Evolutionary conservation across 2,113 vertebrate species (phyloP).

Genomic region (Chaetura pelagica): DNA sequence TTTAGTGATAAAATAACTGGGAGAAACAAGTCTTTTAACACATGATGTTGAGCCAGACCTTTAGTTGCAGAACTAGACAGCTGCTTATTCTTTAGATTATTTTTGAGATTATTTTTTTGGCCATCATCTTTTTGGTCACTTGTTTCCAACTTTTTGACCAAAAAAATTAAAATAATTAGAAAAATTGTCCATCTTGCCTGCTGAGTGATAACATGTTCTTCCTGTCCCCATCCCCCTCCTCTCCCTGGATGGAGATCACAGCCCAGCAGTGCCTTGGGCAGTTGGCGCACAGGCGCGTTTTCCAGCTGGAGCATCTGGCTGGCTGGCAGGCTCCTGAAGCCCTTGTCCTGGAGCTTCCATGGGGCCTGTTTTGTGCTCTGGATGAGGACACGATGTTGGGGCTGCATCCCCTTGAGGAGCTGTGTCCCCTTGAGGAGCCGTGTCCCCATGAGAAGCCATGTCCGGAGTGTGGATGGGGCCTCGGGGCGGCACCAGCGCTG

Average conservation of each 20-base stretch:
- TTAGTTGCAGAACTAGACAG: not conserved
- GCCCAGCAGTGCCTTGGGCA: not conserved
- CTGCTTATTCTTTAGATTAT: not conserved
- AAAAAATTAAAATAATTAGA: not conserved
- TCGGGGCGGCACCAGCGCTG: not conserved
- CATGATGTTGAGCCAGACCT: not conserved
- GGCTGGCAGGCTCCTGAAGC: not conserved
- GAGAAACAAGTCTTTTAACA: slow-evolving; percentile 29
- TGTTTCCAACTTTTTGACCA: not conserved
- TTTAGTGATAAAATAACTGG: not conserved
- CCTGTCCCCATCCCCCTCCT: not conserved
- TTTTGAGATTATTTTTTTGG: not conserved
- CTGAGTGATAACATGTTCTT: not conserved
- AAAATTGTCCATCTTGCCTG: not conserved
- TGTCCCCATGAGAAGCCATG: rapidly evolving
- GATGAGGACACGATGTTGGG: rapidly evolving
- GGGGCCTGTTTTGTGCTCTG: not conserved
- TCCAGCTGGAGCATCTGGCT: slow-evolving; percentile 59
- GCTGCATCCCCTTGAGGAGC: too few relatives aligned
- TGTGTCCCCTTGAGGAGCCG: too few relatives aligned
- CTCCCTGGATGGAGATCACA: slow-evolving; percentile 44
- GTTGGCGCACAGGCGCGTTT: not conserved
- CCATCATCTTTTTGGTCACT: not conserved
- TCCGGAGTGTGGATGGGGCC: rapidly evolving
- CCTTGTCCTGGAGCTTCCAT: not conserved